Evolutionary conservation across 2,888 invertebrate species (phyloP), one percentile per base, ranked within the genome.

Genomic region (Drosophila atroscutellata): DNA sequence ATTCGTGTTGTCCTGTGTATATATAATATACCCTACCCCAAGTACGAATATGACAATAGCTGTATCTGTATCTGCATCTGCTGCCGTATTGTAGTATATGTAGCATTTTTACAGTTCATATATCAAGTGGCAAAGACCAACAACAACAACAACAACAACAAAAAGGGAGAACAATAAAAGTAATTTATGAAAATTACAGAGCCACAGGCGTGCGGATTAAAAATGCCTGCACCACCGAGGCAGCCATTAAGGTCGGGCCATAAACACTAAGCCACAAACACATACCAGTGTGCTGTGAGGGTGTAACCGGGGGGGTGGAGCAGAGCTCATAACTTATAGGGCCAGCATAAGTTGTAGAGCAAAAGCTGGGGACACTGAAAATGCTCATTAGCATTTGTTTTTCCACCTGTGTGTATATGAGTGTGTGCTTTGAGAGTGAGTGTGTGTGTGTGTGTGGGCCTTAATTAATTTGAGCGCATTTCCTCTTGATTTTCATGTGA

Each of bases 161-260:
- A 51, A 63, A 49, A 49, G 58, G 15, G 63, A 55, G 74, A 78
- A 82, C 82, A 86, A 91, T 92, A 90, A 90, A 91, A 88, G 89
- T 91, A 86, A 91, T 91, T 91, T 91, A 92, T 91, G 90, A 91
- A 92, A 92, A 91, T 86, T 90, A 82, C 86, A 81, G 82, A 86
- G 86, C 89, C 90, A 71, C 91, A 90, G 83, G 86, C 84, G 78
- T 81, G 80, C 81, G 89, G 86, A 90, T 87, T 86, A 84, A 88
- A 86, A 85, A 81, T 75, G 77, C 85, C 58, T 69, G 73, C 68
- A 64, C 72, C 68, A 72, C 71, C 58, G 61, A 37, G 37, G 59
- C 75, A 51, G 58, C 81, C 81, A 81, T 80, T 81, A 78, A 80
- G 62, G 61, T 60, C 75, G 60, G 79, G 74, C 84, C 79, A 89